phyloP scores from a whole-genome alignment of 2,888 invertebrate genomes.

The Acleris cristana region DNA sequence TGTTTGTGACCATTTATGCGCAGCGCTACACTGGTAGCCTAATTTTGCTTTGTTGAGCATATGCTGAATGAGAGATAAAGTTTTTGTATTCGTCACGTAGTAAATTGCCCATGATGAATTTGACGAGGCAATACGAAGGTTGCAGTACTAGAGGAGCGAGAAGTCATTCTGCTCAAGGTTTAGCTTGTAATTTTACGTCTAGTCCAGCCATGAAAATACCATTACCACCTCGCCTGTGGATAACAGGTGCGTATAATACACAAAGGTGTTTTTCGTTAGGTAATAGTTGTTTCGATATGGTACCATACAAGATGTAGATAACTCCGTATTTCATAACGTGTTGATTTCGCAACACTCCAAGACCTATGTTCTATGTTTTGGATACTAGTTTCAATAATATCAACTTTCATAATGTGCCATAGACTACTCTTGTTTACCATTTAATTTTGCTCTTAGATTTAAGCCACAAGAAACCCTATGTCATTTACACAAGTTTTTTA shows the following conservation, averaged over 20 bases:
- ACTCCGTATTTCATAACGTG: background rate
- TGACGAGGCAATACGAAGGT: conserved; percentile 54
- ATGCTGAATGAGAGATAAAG: conserved; percentile 61
- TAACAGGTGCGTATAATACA: conserved; percentile 67
- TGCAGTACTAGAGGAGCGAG: conserved; percentile 56
- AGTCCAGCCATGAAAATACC: conserved; percentile 78
- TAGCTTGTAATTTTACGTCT: conserved; percentile 57
- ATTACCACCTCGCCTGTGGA: conserved; percentile 78
- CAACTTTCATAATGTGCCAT: background rate
- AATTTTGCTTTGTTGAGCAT: conserved; percentile 68
- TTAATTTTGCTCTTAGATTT: background rate
- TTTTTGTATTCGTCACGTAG: conserved; percentile 59
- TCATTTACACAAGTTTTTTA: background rate
- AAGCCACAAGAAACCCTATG: background rate
- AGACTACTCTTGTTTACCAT: conserved; percentile 16
- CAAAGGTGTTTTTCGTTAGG: conserved; percentile 40
- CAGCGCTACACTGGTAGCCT: conserved; percentile 49
- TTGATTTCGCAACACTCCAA: conserved; percentile 2
- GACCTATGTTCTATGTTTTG: conserved; percentile 6
- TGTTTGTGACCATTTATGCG: conserved; percentile 28
- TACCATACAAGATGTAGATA: background rate
- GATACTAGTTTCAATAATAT: conserved; percentile 38
- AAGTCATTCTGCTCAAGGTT: conserved; percentile 77
- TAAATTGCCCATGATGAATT: conserved; percentile 61
- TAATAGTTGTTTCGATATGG: conserved; percentile 13